Percentiles rank a stretch among this genome's conserved stretches.
These are phyloP conservation scores for Astur gentilis DNA, from an alignment of 2,113 vertebrate genomes.

Conservation along the genomic window DNA sequence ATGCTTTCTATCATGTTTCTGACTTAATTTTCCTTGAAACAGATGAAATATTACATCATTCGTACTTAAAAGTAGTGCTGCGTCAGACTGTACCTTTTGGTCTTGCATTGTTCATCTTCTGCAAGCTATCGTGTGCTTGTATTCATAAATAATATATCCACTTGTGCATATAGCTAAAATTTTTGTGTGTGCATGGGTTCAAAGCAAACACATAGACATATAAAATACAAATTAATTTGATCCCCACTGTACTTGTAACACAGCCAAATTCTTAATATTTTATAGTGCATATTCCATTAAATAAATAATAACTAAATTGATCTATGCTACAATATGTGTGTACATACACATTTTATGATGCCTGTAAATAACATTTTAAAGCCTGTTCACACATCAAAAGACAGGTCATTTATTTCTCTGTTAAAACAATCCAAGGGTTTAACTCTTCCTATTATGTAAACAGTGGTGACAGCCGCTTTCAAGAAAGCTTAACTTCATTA, in stretches of 20 bases:
- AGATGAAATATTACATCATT: background rate
- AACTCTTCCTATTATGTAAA: conserved; percentile 45
- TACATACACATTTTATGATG: background rate
- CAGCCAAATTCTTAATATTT: conserved; percentile 12
- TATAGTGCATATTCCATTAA: background rate
- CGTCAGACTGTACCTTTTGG: background rate
- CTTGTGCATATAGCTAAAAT: background rate
- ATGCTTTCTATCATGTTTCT: background rate
- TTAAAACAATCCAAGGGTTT: conserved; percentile 36
- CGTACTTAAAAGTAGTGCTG: background rate
- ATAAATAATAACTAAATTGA: conserved; percentile 10
- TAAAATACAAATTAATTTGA: background rate
- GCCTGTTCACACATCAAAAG: conserved; percentile 37
- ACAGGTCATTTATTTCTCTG: conserved; percentile 55
- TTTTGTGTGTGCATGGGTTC: background rate
- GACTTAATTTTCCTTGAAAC: background rate
- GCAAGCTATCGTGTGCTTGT: background rate
- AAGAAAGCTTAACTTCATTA: conserved; percentile 28
- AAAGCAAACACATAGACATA: background rate
- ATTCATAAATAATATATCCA: background rate
- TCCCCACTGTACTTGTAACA: background rate
- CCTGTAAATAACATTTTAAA: conserved; percentile 46
- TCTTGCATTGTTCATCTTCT: background rate
- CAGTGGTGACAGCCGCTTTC: conserved; percentile 17
- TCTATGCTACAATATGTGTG: conserved; percentile 8